Evolutionary conservation across 2,888 invertebrate species (phyloP).

Genomic region (Pecten maximus): DNA sequence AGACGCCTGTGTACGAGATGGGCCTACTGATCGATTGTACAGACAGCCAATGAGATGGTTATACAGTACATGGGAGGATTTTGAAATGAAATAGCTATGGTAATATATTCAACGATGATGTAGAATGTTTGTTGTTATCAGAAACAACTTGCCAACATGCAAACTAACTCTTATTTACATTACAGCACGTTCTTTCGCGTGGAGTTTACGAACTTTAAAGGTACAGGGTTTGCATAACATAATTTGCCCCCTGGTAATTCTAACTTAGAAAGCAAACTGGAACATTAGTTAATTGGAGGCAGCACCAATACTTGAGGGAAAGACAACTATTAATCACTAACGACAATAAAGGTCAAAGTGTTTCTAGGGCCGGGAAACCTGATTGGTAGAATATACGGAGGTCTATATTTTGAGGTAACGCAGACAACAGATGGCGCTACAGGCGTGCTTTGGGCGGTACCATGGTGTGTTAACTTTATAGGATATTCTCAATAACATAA

Average conservation of each 20-base stretch:
- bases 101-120: neutral
- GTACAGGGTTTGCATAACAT: neutral
- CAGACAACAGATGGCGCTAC: neutral
- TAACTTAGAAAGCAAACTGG: neutral
- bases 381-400: neutral
- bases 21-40: neutral
- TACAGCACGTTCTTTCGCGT: neutral
- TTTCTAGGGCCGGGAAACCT: neutral
- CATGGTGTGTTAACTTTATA: too few species aligned
- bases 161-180: neutral
- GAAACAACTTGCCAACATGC: conserved; percentile 11
- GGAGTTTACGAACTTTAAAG: neutral
- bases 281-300: neutral
- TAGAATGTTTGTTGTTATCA: neutral
- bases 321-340: neutral
- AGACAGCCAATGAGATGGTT: conserved; percentile 19
- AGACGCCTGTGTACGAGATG: neutral
- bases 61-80: neutral
- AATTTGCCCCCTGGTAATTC: neutral
- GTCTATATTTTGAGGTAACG: neutral
- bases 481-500: too few species aligned
- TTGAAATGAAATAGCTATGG: conserved; percentile 25
- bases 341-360: conserved; percentile 1
- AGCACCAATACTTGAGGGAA: neutral
- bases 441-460: neutral